A percentile compares a stretch with the other conserved stretches of the same genome.
Evolutionary conservation across 2,888 invertebrate species (phyloP).

Genomic region (Microctonus aethiopoides): DNA sequence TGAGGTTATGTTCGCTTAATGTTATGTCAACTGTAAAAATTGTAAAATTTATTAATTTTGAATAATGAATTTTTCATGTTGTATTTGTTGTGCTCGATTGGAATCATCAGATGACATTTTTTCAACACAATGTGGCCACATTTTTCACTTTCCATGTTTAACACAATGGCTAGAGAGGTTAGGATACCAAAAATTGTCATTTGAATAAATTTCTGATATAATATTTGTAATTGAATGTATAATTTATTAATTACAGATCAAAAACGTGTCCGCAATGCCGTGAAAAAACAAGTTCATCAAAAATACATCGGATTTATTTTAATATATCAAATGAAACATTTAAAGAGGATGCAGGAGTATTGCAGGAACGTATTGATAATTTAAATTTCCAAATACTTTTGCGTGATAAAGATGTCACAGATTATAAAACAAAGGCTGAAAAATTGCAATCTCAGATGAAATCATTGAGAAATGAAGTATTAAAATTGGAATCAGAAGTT

Average conservation of each 20-base stretch:
- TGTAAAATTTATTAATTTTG: not conserved
- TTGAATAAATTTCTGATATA: not conserved
- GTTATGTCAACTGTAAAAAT: not conserved
- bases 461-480: conserved; percentile 54
- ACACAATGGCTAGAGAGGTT: conserved; percentile 54
- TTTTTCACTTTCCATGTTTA: conserved; percentile 55
- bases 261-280: conserved; percentile 83
- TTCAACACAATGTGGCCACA: conserved; percentile 55
- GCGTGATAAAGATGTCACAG: conserved; percentile 68
- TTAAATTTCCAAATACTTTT: conserved; percentile 71
- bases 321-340: conserved; percentile 72
- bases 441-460: conserved; percentile 59
- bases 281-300: conserved; percentile 71
- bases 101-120: conserved; percentile 48
- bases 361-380: conserved; percentile 76
- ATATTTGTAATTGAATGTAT: too few relatives aligned
- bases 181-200: not conserved
- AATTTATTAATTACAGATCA: conserved; percentile 71
- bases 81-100: conserved; percentile 42
- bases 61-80: conserved; percentile 50
- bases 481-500: conserved; percentile 53
- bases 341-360: conserved; percentile 71
- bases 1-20: too few relatives aligned
- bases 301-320: conserved; percentile 76
- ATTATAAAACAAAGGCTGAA: conserved; percentile 55